A percentile compares a stretch with the other conserved stretches of the same genome.
Evolutionary conservation across 2,888 invertebrate species (phyloP).

Genomic region (Aspidiotus destructor): DNA sequence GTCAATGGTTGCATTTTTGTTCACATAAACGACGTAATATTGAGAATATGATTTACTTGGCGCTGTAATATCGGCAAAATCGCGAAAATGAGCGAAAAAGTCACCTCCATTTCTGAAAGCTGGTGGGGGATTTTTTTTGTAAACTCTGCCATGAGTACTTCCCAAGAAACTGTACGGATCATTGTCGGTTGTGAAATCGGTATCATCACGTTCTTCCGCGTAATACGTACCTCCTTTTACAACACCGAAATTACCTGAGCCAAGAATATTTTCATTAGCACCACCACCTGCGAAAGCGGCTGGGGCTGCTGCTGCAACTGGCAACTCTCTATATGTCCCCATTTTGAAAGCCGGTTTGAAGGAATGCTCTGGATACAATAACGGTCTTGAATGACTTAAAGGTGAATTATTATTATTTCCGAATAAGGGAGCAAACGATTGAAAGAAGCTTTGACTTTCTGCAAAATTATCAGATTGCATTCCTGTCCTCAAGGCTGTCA

Average conservation of each 20-base stretch:
- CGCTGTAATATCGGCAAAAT: conserved; percentile 81
- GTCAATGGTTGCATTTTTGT: conserved; percentile 56
- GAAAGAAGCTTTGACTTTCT: conserved; percentile 52
- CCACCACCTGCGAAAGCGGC: not conserved
- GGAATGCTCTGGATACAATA: conserved; percentile 52
- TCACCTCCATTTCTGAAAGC: conserved; percentile 44
- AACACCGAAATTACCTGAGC: conserved; percentile 79
- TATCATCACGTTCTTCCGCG: conserved; percentile 45
- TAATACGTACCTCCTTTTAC: conserved; percentile 79
- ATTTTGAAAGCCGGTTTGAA: conserved; percentile 48
- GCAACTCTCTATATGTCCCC: conserved; percentile 40
- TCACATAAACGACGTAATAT: conserved; percentile 72
- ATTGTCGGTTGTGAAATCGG: conserved; percentile 23
- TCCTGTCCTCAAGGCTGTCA: no score
- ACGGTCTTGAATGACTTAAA: conserved; percentile 52
- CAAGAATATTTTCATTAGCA: conserved; percentile 48
- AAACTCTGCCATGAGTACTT: conserved; percentile 52
- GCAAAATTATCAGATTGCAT: conserved; percentile 30
- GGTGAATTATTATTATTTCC: conserved; percentile 50
- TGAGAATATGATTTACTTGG: conserved; percentile 73
- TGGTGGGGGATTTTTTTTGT: conserved; percentile 50
- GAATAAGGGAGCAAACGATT: conserved; percentile 62
- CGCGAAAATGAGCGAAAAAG: conserved; percentile 80
- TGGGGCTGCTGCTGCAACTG: conserved; percentile 24
- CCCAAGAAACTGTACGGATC: conserved; percentile 43